Evolutionary conservation across 2,888 invertebrate species (phyloP).

Genomic region (Myopa tessellatipennis): DNA sequence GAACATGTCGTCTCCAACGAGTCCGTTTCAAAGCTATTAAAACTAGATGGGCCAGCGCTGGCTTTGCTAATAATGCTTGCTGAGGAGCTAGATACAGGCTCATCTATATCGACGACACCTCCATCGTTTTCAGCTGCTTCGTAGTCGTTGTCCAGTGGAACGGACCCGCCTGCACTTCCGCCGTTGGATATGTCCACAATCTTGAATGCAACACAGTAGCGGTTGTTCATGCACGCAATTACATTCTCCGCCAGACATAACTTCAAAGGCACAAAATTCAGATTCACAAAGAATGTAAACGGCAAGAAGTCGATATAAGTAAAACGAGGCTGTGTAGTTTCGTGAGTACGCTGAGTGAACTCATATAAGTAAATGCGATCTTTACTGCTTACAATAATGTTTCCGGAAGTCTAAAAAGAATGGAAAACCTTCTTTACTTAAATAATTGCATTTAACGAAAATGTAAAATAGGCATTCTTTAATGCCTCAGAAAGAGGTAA

Average conservation of each 20-base stretch:
- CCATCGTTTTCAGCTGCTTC: conserved; percentile 45
- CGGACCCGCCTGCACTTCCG: conserved; percentile 32
- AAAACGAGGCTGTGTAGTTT: conserved; percentile 72
- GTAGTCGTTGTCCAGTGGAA: conserved; percentile 44
- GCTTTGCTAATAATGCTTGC: conserved; percentile 61
- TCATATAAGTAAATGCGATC: conserved; percentile 70
- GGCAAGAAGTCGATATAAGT: conserved; percentile 79
- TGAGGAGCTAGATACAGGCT: conserved; percentile 58
- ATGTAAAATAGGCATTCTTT: neutral
- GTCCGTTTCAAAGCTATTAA: conserved; percentile 64
- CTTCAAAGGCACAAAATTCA: conserved; percentile 73
- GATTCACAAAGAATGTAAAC: conserved; percentile 74
- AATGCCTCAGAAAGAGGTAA: neutral
- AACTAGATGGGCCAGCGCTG: conserved; percentile 59
- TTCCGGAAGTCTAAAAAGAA: conserved; percentile 58
- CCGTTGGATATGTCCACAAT: conserved; percentile 65
- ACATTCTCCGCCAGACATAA: conserved; percentile 77
- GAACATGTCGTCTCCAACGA: conserved; percentile 64
- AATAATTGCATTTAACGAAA: neutral
- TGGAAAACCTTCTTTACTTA: neutral
- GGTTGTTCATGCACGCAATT: conserved; percentile 73
- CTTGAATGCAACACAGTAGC: conserved; percentile 75
- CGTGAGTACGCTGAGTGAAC: conserved; percentile 75
- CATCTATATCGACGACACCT: conserved; percentile 53
- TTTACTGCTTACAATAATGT: conserved; percentile 63